Evolutionary conservation across 1,140 invertebrate species (phyloP).

Genomic region (Hetaerina americana): DNA sequence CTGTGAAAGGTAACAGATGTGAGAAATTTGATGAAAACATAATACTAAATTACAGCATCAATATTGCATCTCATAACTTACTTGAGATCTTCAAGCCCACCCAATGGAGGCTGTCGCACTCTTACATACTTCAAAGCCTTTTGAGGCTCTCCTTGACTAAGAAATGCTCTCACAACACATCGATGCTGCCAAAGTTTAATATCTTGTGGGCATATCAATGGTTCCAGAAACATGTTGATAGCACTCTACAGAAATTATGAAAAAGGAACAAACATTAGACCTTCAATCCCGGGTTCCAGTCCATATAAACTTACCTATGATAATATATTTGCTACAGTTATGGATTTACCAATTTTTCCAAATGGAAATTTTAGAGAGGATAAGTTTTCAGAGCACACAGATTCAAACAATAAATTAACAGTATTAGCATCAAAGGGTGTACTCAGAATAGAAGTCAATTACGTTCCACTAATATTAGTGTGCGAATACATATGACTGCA

Average conservation of each 20-base stretch:
- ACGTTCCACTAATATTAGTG: no score
- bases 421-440: no score
- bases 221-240: constrained; percentile 30
- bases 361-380: no score
- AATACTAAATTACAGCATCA: neutral
- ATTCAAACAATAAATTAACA: no score
- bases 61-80: neutral
- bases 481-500: no score
- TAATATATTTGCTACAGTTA: no score
- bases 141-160: constrained; percentile 37
- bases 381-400: no score
- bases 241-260: constrained; percentile 24
- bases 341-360: no score
- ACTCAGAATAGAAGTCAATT: no score
- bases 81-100: constrained; percentile 36
- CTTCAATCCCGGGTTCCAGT: no score
- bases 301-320: no score
- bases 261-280: neutral
- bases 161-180: constrained; percentile 37
- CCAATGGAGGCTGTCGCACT: constrained; percentile 34
- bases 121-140: constrained; percentile 39
- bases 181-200: constrained; percentile 43
- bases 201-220: constrained; percentile 28
- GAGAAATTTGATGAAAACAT: no score
- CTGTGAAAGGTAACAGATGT: constrained; percentile 15